Conservation (phyloP, 2,888 invertebrate genomes). For the Stenurella melanura region DNA sequence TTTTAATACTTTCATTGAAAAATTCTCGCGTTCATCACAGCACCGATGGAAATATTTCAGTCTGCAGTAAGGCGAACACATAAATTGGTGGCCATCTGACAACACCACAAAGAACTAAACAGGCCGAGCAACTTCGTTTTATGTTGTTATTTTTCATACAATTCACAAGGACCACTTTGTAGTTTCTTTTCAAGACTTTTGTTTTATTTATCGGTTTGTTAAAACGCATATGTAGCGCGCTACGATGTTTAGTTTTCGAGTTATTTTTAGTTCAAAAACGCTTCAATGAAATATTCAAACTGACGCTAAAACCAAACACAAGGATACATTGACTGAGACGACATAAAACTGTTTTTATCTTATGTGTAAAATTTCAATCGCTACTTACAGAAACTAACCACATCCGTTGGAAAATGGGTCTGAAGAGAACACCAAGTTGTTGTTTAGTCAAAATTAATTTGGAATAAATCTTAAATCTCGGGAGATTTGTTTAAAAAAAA, state of each 20-base stretch:
- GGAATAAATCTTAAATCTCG: no score
- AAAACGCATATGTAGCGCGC: conserved; percentile 19
- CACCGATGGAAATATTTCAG: not conserved
- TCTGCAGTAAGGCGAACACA: not conserved
- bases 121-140: conserved; percentile 17
- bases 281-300: conserved; percentile 11
- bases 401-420: no score
- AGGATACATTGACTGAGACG: not conserved
- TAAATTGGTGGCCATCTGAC: not conserved
- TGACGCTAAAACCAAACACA: not conserved
- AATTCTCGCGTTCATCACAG: not conserved
- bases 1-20: conserved; percentile 14
- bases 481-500: no score
- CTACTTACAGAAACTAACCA: no score
- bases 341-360: not conserved
- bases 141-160: conserved; percentile 4
- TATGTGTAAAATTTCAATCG: no score
- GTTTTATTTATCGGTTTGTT: conserved; percentile 22
- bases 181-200: not conserved
- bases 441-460: no score
- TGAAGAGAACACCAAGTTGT: no score
- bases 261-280: conserved; percentile 25
- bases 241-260: conserved; percentile 20
- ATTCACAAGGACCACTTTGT: conserved; percentile 18
- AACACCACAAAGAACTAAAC: conserved; percentile 21